These are phyloP conservation scores for Lathamus discolor DNA, from an alignment of 2,113 vertebrate genomes.

Conservation along the genomic window DNA sequence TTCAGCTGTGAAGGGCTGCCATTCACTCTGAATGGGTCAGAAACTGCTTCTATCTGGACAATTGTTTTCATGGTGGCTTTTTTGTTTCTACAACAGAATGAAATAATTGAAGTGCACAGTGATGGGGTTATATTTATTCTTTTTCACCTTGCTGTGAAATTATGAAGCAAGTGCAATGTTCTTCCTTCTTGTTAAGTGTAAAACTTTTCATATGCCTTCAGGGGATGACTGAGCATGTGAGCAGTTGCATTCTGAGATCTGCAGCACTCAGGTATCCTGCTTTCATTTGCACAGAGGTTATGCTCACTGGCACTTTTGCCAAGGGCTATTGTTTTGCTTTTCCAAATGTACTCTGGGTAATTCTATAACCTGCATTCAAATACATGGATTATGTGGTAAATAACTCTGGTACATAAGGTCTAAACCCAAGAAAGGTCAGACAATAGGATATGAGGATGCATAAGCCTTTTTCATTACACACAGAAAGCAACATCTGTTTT, in stretches of 20 bases:
- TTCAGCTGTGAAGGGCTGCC: neutral
- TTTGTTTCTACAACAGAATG: neutral
- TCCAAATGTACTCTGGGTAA: neutral
- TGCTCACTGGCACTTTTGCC: neutral
- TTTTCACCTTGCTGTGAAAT: neutral
- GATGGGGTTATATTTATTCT: neutral
- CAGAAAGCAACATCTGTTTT: constrained; percentile 60
- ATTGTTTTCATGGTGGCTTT: neutral
- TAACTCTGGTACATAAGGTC: neutral
- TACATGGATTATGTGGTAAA: neutral
- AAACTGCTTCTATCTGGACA: neutral
- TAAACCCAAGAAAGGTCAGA: neutral
- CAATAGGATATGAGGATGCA: neutral
- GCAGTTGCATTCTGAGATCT: neutral
- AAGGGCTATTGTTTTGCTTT: constrained; percentile 16
- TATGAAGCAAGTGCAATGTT: neutral
- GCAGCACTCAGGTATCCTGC: neutral
- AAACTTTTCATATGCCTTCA: neutral
- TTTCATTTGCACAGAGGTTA: neutral
- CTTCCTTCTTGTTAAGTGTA: neutral
- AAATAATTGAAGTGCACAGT: neutral
- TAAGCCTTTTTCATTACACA: constrained; percentile 51
- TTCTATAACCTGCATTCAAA: constrained; percentile 1
- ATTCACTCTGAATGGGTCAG: neutral
- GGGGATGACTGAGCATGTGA: neutral